Evolutionary conservation across 2,113 vertebrate genomes (phyloP).

Genomic region (Dascyllus trimaculatus): DNA sequence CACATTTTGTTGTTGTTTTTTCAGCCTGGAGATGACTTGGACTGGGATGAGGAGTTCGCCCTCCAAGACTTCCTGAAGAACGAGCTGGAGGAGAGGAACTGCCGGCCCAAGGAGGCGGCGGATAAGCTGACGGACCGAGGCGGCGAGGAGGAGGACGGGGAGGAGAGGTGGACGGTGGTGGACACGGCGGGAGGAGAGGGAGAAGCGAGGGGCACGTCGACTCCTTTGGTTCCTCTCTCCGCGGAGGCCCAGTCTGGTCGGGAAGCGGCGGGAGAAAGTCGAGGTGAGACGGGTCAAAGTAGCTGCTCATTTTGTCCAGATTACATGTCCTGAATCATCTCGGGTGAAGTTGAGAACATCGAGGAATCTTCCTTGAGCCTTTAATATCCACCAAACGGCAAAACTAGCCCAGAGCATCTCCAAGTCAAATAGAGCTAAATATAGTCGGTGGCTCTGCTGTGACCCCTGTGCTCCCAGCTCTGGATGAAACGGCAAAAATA

Average conservation of each 20-base stretch:
- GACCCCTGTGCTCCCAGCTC: constrained; percentile 4
- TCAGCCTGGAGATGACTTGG: constrained; percentile 76
- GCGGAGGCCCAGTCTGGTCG: constrained; percentile 18
- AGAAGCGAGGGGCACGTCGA: constrained; percentile 64
- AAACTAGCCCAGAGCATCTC: constrained; percentile 1
- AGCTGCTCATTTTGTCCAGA: neutral
- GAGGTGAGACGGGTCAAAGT: constrained; percentile 55
- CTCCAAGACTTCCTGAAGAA: constrained; percentile 74
- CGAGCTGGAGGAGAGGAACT: constrained; percentile 55
- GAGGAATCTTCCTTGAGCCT: constrained; percentile 2
- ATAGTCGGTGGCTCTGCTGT: constrained; percentile 5
- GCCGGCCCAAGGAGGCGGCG: neutral
- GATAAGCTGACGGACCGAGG: constrained; percentile 34
- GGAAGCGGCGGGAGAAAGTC: neutral
- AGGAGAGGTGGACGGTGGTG: constrained; percentile 68
- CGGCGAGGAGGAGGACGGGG: constrained; percentile 51
- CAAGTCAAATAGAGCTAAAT: constrained; percentile 46
- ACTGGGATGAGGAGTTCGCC: constrained; percentile 81
- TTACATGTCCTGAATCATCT: neutral
- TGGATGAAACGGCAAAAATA: constrained; percentile 29
- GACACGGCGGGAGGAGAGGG: constrained; percentile 49
- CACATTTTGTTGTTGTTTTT: too few relatives aligned
- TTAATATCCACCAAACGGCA: constrained; percentile 3
- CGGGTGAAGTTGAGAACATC: constrained; percentile 1
- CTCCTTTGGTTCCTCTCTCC: constrained; percentile 44